Percentiles rank a stretch among this genome's conserved stretches.
phyloP scores from a whole-genome alignment of 2,797 vertebrate genomes.

The Psittacula derbiana region DNA sequence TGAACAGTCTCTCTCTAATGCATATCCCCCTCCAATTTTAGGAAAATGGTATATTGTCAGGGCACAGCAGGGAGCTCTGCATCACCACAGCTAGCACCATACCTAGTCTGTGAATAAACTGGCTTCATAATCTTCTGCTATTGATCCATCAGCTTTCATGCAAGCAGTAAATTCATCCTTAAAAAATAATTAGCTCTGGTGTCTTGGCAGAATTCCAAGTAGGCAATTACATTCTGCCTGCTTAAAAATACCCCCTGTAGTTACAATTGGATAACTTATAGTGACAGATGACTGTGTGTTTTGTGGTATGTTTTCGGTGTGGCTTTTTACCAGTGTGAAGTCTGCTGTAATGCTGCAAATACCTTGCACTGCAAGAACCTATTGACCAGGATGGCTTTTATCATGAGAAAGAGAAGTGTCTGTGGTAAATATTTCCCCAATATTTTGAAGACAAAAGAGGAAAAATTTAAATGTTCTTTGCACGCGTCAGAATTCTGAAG shows the following conservation, averaged over 20 bases:
- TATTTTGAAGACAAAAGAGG: not conserved
- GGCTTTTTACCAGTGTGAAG: slow-evolving; percentile 9
- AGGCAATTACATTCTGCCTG: slow-evolving; percentile 41
- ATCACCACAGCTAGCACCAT: not conserved
- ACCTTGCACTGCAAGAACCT: not conserved
- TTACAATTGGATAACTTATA: slow-evolving; percentile 14
- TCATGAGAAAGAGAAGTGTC: not conserved
- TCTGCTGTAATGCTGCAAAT: not conserved
- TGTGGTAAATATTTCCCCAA: not conserved
- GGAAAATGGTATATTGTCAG: not conserved
- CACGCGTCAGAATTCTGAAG: not conserved
- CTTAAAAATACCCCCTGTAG: slow-evolving; percentile 36
- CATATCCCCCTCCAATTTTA: not conserved
- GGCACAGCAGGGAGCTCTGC: not conserved
- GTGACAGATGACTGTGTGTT: slow-evolving; percentile 16
- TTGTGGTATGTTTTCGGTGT: not conserved
- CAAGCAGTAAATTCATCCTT: not conserved
- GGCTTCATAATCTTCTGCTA: not conserved
- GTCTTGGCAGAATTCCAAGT: slow-evolving; percentile 31
- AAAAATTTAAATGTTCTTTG: not conserved
- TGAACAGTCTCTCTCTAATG: not conserved
- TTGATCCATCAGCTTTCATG: slow-evolving; percentile 29
- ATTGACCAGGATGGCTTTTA: not conserved
- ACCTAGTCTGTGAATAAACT: not conserved
- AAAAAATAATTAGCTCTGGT: slow-evolving; percentile 56